Conservation (phyloP, 2,113 vertebrate genomes). For the Tachuris rubrigastra region DNA sequence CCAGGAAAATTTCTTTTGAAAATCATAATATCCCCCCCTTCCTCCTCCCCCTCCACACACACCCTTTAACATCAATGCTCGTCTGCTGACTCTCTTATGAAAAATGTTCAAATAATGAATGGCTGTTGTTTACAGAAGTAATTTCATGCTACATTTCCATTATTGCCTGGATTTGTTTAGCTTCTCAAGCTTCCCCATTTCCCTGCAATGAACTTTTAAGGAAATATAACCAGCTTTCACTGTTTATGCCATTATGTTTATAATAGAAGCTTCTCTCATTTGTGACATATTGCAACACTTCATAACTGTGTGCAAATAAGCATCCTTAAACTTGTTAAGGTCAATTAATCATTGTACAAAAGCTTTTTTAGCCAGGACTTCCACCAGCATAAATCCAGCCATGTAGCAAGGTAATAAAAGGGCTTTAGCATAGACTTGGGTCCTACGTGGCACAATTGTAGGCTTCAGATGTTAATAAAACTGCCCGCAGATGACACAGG, state of each 20-base stretch:
- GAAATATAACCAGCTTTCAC: constrained; percentile 81
- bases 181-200: constrained; percentile 84
- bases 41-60: constrained; percentile 61
- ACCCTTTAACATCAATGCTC: constrained; percentile 59
- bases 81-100: constrained; percentile 82
- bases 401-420: background rate
- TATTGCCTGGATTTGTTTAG: constrained; percentile 97
- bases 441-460: constrained; percentile 3
- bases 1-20: constrained; percentile 71
- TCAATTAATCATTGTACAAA: constrained; percentile 81
- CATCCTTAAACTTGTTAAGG: constrained; percentile 79
- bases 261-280: constrained; percentile 77
- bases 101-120: constrained; percentile 94
- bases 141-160: constrained; percentile 99
- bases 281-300: constrained; percentile 80
- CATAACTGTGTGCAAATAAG: constrained; percentile 81
- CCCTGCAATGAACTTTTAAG: constrained; percentile 85
- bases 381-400: constrained; percentile 30
- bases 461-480: constrained; percentile 41
- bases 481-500: background rate
- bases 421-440: background rate
- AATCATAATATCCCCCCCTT: constrained; percentile 44
- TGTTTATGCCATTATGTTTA: constrained; percentile 72
- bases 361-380: constrained; percentile 51
- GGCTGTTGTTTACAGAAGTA: constrained; percentile 97